Conservation (phyloP, 2,888 invertebrate species). For the Frankliniella intonsa region DNA sequence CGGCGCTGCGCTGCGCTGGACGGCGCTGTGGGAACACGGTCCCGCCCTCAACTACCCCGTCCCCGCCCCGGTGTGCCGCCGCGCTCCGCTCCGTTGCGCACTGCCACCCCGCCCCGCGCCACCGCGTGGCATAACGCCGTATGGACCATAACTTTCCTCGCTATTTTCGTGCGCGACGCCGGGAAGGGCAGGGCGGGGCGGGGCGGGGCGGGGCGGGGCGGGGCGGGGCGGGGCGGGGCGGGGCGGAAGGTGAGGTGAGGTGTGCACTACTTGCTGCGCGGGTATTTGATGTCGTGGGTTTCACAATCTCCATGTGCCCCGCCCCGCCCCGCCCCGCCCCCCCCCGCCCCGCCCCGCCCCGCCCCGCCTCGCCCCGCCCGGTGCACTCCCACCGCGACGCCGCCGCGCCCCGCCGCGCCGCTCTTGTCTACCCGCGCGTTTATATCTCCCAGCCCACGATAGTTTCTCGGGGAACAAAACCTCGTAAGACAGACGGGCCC, state of each 20-base stretch:
- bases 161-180: background rate
- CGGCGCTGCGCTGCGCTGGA: background rate
- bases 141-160: background rate
- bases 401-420: background rate
- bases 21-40: too few species aligned
- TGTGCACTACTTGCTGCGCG: background rate
- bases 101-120: background rate
- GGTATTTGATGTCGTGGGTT: background rate
- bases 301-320: background rate
- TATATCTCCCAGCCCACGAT: background rate
- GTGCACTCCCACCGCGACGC: background rate
- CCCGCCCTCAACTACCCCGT: too few species aligned
- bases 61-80: background rate
- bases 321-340: background rate
- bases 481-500: background rate
- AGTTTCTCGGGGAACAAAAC: background rate
- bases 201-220: background rate
- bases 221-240: background rate
- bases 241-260: background rate
- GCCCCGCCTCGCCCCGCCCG: background rate
- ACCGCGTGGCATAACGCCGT: background rate
- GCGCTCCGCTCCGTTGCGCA: background rate
- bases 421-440: too few species aligned
- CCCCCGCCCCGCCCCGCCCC: background rate
- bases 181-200: background rate